Evolutionary conservation across 2,888 invertebrate species (phyloP), one percentile per base, ranked within the genome.

Genomic region (Eupeodes luniger): DNA sequence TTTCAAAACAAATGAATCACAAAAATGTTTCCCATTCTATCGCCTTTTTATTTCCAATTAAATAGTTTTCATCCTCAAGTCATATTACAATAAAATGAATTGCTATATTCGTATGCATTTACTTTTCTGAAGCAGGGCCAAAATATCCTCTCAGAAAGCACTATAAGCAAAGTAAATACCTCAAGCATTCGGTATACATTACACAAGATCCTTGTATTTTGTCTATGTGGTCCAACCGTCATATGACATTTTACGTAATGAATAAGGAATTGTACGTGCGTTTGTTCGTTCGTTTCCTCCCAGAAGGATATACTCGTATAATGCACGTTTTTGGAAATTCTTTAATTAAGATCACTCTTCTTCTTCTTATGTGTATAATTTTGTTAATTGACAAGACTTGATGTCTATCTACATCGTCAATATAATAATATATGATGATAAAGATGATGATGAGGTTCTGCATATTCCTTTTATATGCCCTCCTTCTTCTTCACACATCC

Each of bases 351-450:
- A 87, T 87, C 87, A 87, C 83, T 87, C 83, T 40, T 40, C 40
- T 40, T 40, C 40, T 40, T 40, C 40, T 40, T 40, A 40, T 83
- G 81, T 80, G 77, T 81, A 83, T 87, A 87, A 87, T 87, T 87
- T 87, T 81, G 87, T 87, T 87, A 87, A 87, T 87, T 87, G 87
- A 83, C 87, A 87, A 80, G 83, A 80, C 83, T 80, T 57, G 77
- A 83, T 77, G 64, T 70, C 77, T 77, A 51, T 59, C 44, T 74
- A 16, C 19, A 3, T 55, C 49, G 49, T 10, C 27, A 27, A 51
- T 34, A 34, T 7, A 9, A 27, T 67, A n/a, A 9, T 40, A 11
- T 12, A 5, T 70, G 7, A 27, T 55, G 6, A 14, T 11, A 53
- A 34, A 6, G 51, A 51, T 51, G 51, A 51, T 12, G 16, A 16